These are phyloP conservation scores for Pollenia labialis DNA, from an alignment of 2,888 invertebrate species.

Conservation along the genomic window DNA sequence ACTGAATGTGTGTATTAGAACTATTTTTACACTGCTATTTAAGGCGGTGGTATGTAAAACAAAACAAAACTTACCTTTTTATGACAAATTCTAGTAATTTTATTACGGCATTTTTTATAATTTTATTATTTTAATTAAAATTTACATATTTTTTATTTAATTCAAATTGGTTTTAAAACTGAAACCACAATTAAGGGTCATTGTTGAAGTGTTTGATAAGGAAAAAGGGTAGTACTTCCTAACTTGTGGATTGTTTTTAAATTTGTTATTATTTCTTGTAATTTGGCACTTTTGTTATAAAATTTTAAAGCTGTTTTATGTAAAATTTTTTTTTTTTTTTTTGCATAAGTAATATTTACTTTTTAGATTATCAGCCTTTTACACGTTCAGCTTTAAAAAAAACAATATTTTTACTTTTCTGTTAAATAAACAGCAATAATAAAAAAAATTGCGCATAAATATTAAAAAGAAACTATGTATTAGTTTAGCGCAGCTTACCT, in stretches of 20 bases:
- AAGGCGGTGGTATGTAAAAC: conserved; percentile 42
- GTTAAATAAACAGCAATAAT: conserved; percentile 33
- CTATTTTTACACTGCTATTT: neutral
- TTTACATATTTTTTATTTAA: neutral
- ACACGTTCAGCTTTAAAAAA: conserved; percentile 29
- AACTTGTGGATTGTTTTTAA: neutral
- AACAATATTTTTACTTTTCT: conserved; percentile 4
- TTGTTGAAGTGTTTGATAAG: conserved; percentile 7
- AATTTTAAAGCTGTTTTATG: no score
- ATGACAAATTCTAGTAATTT: conserved; percentile 2
- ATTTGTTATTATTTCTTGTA: neutral
- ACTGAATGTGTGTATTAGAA: neutral
- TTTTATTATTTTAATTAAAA: conserved; percentile 18
- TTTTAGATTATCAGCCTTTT: conserved; percentile 49
- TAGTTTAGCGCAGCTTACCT: conserved; percentile 69
- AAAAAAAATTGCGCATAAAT: conserved; percentile 68
- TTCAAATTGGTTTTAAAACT: conserved; percentile 7
- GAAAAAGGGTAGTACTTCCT: neutral
- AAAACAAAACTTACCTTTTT: conserved; percentile 46
- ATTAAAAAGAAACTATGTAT: conserved; percentile 35
- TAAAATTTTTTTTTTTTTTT: no score
- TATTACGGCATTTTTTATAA: neutral
- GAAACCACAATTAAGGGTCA: conserved; percentile 22
- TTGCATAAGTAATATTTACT: conserved; percentile 7
- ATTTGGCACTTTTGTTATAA: conserved; percentile 47